Evolutionary conservation across 2,888 invertebrate genomes (phyloP), one percentile per base, ranked within the genome.

Genomic region (Monopis laevigella): DNA sequence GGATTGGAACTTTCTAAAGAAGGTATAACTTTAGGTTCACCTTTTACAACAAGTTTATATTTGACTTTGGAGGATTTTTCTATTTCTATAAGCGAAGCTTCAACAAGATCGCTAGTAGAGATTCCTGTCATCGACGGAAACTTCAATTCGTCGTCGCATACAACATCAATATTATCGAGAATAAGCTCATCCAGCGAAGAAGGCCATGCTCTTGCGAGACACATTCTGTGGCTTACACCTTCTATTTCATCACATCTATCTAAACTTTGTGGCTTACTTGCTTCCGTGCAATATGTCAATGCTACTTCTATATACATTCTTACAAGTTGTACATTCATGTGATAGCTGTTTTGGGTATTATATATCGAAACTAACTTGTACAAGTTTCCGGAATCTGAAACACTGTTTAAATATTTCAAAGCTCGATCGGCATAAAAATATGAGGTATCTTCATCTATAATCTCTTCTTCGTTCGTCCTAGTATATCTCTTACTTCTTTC

Each of bases 231-330:
- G 38, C 52, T 51, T 36, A 58, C 45, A 13, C 65, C 71, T 26
- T 62, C 58, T 46, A 74, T 52, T 53, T 73, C 74, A 11, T 71
- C 73, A 48, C 75, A 74, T 12, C 57, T 45, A 2, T 46, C 13
- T 7, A 71, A 43, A 39, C 60, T 53, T 6, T 43, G 39, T 28
- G 56, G 54, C 32, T 52, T 54, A 34, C 59, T 51, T 26, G 56
- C 54, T 8, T 61, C 55, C 46, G 73, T 47, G 44, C 74, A 74
- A 44, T 48, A 72, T 10, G 75, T 72, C 41, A 58, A 57, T 2
- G 65, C 70, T 12, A 60, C 52, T 58, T 74, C 74, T 19, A 75
- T 55, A 45, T 61, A 74, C 67, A 75, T 64, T 46, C 62, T 58
- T 3, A 70, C 51, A 45, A 62, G 55, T 11, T 50, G 49, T 2